A percentile compares a stretch with the other conserved stretches of the same genome.
Conservation (phyloP, 2,888 invertebrate species). For the Tolmerus cingulatus region DNA sequence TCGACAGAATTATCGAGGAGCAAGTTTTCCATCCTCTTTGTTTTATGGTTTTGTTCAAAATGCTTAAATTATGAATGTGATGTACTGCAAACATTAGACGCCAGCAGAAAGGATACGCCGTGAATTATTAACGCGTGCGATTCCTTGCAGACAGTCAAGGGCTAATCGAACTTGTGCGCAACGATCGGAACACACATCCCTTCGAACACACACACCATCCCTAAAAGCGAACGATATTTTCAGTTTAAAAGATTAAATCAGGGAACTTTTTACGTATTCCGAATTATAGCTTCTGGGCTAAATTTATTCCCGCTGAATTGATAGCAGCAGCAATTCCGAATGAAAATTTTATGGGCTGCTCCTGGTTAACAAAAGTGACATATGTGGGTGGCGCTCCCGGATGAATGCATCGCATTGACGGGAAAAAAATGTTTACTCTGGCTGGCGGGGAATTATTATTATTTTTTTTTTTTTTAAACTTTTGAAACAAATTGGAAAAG, state of each 20-base stretch:
- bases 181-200: not conserved
- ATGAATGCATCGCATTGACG: not conserved
- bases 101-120: not conserved
- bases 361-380: constrained; percentile 10
- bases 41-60: constrained; percentile 25
- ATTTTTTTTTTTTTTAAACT: too few species aligned
- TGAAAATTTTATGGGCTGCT: constrained; percentile 24
- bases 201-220: not conserved
- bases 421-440: not conserved
- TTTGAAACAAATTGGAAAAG: not conserved
- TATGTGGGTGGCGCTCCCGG: not conserved
- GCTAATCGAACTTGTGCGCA: not conserved
- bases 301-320: constrained; percentile 9
- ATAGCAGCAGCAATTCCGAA: constrained; percentile 7
- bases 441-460: not conserved
- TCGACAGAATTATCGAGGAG: constrained; percentile 20
- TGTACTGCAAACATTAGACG: constrained; percentile 2
- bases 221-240: constrained; percentile 13
- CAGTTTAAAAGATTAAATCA: constrained; percentile 25
- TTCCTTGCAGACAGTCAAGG: not conserved
- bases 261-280: constrained; percentile 8
- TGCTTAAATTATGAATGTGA: constrained; percentile 29
- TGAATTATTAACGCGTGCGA: constrained; percentile 28
- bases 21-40: constrained; percentile 5
- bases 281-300: constrained; percentile 5